Evolutionary conservation across 2,888 invertebrate species (phyloP).

Genomic region (Drosophila kambysellisi): DNA sequence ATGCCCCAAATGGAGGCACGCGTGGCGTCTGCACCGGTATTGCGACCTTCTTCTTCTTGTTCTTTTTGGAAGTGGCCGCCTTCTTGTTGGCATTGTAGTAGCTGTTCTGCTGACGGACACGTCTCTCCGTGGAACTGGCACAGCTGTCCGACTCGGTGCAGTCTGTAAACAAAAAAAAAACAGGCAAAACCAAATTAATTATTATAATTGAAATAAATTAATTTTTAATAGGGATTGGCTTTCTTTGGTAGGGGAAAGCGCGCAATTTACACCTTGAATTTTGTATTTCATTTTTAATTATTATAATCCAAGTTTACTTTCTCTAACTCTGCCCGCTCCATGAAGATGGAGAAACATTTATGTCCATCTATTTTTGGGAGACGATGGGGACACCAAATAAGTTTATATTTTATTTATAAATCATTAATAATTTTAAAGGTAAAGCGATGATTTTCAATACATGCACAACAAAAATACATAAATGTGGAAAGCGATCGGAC

Average conservation of each 20-base stretch:
- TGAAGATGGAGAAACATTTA: neutral
- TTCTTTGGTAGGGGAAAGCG: neutral
- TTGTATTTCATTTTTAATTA: neutral
- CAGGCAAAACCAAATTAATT: neutral
- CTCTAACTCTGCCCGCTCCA: slow-evolving; percentile 10
- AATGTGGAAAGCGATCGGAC: slow-evolving; percentile 1
- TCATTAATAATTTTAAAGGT: neutral
- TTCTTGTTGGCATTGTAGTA: slow-evolving; percentile 89
- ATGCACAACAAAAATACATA: neutral
- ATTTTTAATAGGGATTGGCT: no score
- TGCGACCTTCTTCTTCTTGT: slow-evolving; percentile 90
- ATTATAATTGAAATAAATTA: neutral
- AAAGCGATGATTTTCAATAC: neutral
- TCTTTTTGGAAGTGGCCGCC: slow-evolving; percentile 89
- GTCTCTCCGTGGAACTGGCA: slow-evolving; percentile 86
- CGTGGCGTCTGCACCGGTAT: slow-evolving; percentile 95
- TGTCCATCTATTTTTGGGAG: neutral
- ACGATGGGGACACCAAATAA: neutral
- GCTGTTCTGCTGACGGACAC: slow-evolving; percentile 88
- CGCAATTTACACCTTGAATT: neutral
- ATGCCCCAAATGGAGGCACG: slow-evolving; percentile 90
- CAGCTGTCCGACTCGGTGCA: slow-evolving; percentile 97
- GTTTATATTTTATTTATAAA: neutral
- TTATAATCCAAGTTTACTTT: neutral
- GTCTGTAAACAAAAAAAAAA: slow-evolving; percentile 53